Conservation (phyloP, 2,888 invertebrate species). For the Thalpophila matura region DNA sequence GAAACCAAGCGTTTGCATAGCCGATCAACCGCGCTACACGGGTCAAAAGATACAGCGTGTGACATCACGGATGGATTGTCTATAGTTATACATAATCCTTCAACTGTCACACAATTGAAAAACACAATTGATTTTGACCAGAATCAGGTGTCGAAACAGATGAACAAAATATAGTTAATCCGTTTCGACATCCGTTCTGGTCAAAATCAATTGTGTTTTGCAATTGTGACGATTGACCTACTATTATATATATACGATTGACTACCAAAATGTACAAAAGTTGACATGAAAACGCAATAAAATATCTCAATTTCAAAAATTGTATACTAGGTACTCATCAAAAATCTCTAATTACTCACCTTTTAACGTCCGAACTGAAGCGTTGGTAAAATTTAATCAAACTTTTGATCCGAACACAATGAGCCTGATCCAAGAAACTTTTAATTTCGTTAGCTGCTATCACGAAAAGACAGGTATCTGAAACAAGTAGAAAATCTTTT, state of each 20-base stretch:
- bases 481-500: conserved; percentile 62
- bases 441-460: conserved; percentile 62
- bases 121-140: too few species aligned
- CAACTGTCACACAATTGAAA: too few species aligned
- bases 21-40: background rate
- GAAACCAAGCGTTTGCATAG: conserved; percentile 11
- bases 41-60: background rate
- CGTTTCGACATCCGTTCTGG: too few species aligned
- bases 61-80: background rate
- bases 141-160: too few species aligned
- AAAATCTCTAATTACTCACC: conserved; percentile 55
- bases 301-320: background rate
- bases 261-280: too few species aligned
- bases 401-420: conserved; percentile 60
- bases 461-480: conserved; percentile 64
- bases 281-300: too few species aligned
- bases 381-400: conserved; percentile 60
- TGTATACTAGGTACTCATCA: conserved; percentile 7
- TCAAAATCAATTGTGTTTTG: too few species aligned
- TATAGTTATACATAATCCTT: background rate
- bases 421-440: conserved; percentile 58
- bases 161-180: too few species aligned
- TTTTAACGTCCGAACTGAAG: conserved; percentile 50
- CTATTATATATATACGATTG: too few species aligned
- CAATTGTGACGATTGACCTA: too few species aligned